These are phyloP conservation scores for Drosophila paranaensis DNA, from an alignment of 2,888 invertebrate genomes.

Conservation along the genomic window DNA sequence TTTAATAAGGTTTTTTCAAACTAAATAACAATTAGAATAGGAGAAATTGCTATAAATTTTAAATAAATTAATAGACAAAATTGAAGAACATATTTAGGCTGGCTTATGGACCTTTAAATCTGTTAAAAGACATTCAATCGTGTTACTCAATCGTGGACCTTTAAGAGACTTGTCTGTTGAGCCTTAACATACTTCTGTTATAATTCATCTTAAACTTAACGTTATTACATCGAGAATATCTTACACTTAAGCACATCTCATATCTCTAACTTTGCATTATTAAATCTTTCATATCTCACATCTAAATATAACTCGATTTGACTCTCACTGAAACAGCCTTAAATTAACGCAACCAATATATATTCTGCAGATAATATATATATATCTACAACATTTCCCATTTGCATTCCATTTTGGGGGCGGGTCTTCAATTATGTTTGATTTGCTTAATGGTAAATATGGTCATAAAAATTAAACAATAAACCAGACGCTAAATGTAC, in stretches of 20 bases:
- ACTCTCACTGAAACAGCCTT: background rate
- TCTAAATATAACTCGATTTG: background rate
- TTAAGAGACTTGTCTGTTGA: no score
- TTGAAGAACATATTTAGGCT: no score
- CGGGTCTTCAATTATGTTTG: constrained; percentile 34
- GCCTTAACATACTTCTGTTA: background rate
- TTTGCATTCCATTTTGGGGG: constrained; percentile 14
- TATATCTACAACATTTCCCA: background rate
- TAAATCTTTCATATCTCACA: background rate
- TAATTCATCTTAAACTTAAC: background rate
- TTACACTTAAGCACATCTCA: no score
- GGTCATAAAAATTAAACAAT: constrained; percentile 34
- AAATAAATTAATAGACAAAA: no score
- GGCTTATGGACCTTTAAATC: no score
- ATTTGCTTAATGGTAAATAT: constrained; percentile 27
- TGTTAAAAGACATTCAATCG: no score
- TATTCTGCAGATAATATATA: background rate
- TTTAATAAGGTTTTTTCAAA: no score
- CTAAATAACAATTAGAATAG: no score
- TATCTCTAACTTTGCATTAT: background rate
- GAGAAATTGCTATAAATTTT: no score
- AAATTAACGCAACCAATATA: background rate
- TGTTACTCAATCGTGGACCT: no score
- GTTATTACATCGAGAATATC: no score
- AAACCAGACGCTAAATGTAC: constrained; percentile 17